Conservation (phyloP, 2,888 invertebrate genomes). For the Carabus problematicus region DNA sequence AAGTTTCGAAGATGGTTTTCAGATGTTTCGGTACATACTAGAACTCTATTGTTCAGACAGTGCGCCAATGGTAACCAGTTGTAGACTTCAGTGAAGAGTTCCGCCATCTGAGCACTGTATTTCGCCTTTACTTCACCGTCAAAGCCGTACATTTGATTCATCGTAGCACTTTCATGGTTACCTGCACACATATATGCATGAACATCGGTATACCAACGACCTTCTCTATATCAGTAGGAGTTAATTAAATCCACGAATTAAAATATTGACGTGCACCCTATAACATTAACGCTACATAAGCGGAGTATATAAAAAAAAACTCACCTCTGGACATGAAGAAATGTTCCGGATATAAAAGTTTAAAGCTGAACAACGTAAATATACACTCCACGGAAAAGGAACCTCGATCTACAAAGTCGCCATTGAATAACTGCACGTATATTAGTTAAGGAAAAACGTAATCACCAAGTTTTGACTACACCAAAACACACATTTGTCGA, state of each 20-base stretch:
- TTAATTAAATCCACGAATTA: too few relatives aligned
- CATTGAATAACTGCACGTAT: slow-evolving; percentile 82
- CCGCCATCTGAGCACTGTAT: slow-evolving; percentile 94
- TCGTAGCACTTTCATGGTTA: slow-evolving; percentile 97
- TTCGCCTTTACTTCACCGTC: slow-evolving; percentile 98
- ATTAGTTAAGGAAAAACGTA: slow-evolving; percentile 27
- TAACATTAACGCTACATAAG: not conserved
- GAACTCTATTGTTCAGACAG: slow-evolving; percentile 84
- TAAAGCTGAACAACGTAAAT: slow-evolving; percentile 95
- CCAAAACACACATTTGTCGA: too few relatives aligned
- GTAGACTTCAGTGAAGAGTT: slow-evolving; percentile 98
- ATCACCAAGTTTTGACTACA: not conserved
- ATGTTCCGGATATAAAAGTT: slow-evolving; percentile 93
- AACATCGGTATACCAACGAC: not conserved
- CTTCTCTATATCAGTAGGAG: too few relatives aligned
- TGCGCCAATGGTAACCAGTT: slow-evolving; percentile 97
- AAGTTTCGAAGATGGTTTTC: too few relatives aligned
- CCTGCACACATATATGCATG: slow-evolving; percentile 64
- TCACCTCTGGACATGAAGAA: slow-evolving; percentile 98
- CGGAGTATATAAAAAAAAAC: slow-evolving; percentile 46
- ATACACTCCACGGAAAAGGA: slow-evolving; percentile 99
- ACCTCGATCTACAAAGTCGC: slow-evolving; percentile 99
- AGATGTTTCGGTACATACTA: slow-evolving; percentile 64
- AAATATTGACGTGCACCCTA: too few relatives aligned
- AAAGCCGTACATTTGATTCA: slow-evolving; percentile 99